phyloP scores from a whole-genome alignment of 2,797 vertebrate genomes.

The Melanogrammus aeglefinus region DNA sequence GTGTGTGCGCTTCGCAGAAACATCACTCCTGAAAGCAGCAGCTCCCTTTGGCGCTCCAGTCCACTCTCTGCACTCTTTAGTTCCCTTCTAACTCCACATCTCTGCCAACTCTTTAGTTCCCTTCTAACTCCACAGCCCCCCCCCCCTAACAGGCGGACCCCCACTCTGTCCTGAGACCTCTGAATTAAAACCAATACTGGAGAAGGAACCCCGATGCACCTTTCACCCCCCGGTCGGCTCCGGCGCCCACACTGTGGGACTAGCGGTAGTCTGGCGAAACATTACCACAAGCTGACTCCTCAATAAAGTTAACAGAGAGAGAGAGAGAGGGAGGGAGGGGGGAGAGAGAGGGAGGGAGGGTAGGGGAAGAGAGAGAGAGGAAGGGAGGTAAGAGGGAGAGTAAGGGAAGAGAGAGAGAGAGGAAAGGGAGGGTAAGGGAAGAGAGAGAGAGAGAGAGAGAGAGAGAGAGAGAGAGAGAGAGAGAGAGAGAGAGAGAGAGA shows the following conservation, averaged over 20 bases:
- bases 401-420: not conserved
- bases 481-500: constrained; percentile 23
- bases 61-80: not conserved
- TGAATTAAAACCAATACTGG: too few relatives aligned
- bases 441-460: not conserved
- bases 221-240: not conserved
- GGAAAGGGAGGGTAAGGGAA: too few relatives aligned
- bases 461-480: not conserved
- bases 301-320: constrained; percentile 64
- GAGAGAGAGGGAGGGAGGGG: not conserved
- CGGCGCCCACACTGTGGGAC: not conserved
- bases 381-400: too few relatives aligned
- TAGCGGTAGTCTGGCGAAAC: constrained; percentile 34
- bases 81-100: not conserved
- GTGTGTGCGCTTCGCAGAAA: not conserved
- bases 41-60: not conserved
- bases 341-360: too few relatives aligned
- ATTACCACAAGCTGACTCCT: constrained; percentile 44
- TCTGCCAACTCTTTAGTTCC: not conserved
- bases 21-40: not conserved
- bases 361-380: too few relatives aligned
- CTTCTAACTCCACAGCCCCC: not conserved
- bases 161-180: too few relatives aligned
- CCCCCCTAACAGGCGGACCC: not conserved
- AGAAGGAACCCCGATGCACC: too few relatives aligned